Evolutionary conservation across 2,113 vertebrate genomes (phyloP), one percentile per base, ranked within the genome.

Genomic region (Daubentonia madagascariensis): DNA sequence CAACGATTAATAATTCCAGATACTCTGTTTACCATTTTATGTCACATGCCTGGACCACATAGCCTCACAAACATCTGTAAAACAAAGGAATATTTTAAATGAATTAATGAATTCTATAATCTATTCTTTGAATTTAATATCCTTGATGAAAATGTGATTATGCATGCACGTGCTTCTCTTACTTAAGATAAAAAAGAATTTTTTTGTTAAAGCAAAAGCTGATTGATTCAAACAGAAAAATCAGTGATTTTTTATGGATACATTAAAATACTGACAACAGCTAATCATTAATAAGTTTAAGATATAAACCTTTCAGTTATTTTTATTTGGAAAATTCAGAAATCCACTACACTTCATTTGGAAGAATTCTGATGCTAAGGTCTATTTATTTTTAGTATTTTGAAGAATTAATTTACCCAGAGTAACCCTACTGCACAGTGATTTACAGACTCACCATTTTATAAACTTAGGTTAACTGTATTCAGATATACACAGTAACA

Each of bases 401-500:
- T 73, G 4, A 8, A 91, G 70, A 94, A 76, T 87, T 89, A 92
- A 80, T 88, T 96, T 85, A 72, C 12, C 65, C 35, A 54, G 2
- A 70, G 22, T 85, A 50, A 83, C 12, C 54, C 11, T 37, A 91
- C 1, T 57, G 11, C 10, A 75, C 4, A 35, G 9, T 78, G 96
- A 97, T 85, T 85, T 85, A 97, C 18, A 85, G 85, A 92, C 40
- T 70, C 43, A 32, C 6, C 9, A 32, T 68, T 93, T 68, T 89
- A 85, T 85, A 91, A 88, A 89, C 95, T 76, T 50, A 76, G 3
- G 61, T 23, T 94, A 89, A 25, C 2, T 89, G 92, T 75, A 59
- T 20, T 73, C 10, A 45, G 6, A 70, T 70, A 68, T 85, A 81
- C 17, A 84, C 17, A 97, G 45, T 32, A 94, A 14, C 37, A 80